Conservation (phyloP, 2,113 vertebrate species). For the Platysternon megacephalum region DNA sequence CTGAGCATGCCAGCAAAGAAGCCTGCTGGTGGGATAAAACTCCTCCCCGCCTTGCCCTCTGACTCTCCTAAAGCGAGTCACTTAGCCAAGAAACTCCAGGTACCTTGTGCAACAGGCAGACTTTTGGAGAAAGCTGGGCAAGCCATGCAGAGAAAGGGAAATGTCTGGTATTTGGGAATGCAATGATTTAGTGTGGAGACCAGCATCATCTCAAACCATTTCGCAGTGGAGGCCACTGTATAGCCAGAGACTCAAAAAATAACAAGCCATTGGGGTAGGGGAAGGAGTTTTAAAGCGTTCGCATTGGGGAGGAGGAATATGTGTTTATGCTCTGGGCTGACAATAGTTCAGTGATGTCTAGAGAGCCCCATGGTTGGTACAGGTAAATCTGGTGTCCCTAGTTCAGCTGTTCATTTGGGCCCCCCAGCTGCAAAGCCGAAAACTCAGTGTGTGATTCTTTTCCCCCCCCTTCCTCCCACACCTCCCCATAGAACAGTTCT, state of each 20-base stretch:
- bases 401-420: not conserved
- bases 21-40: constrained; percentile 41
- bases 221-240: not conserved
- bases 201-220: not conserved
- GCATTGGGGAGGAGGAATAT: not conserved
- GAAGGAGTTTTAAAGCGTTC: not conserved
- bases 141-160: not conserved
- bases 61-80: not conserved
- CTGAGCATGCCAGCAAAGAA: constrained; percentile 35
- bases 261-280: not conserved
- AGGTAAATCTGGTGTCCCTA: not conserved
- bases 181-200: not conserved
- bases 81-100: constrained; percentile 21
- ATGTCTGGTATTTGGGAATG: not conserved
- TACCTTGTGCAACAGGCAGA: not conserved
- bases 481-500: not conserved
- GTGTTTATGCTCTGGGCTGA: not conserved
- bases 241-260: not conserved
- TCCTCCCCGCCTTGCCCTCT: not conserved
- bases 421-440: not conserved
- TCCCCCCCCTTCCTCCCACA: not conserved
- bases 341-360: not conserved
- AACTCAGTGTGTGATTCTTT: not conserved
- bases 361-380: not conserved
- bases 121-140: not conserved